These are phyloP conservation scores for Drosophila insularis DNA, from an alignment of 1,140 invertebrate genomes.

Conservation along the genomic window DNA sequence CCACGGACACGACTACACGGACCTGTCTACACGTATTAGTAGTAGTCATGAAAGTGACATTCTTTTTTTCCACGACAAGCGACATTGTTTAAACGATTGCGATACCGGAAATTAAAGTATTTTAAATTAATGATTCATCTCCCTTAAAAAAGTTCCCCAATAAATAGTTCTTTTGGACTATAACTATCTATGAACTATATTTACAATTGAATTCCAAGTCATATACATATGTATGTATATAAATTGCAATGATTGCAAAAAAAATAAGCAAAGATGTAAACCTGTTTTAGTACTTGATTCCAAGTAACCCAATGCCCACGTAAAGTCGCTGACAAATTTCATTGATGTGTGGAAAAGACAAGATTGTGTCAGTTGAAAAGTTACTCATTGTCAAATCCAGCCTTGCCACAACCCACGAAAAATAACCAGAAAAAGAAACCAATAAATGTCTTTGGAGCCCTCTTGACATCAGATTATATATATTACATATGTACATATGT, in stretches of 20 bases:
- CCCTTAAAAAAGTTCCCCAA: no score
- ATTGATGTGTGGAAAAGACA: slow-evolving; percentile 19
- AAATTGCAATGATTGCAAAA: slow-evolving; percentile 13
- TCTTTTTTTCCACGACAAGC: background rate
- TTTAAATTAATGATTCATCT: background rate
- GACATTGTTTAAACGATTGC: background rate
- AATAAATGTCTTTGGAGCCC: background rate
- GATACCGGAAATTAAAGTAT: background rate
- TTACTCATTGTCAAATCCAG: slow-evolving; percentile 4
- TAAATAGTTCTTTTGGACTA: no score
- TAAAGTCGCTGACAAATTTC: slow-evolving; percentile 19
- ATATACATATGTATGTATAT: background rate
- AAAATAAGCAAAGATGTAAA: background rate
- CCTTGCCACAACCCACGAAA: slow-evolving; percentile 1
- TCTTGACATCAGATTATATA: background rate
- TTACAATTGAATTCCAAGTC: background rate
- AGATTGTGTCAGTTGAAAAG: background rate
- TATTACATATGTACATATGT: background rate
- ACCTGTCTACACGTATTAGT: background rate
- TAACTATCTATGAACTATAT: background rate
- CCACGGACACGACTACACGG: background rate
- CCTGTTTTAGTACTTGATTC: slow-evolving; percentile 16
- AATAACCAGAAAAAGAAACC: background rate
- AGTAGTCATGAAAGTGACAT: slow-evolving; percentile 6
- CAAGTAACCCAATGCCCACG: slow-evolving; percentile 16